Evolutionary conservation across 2,888 invertebrate genomes (phyloP).

Genomic region (Acanthosepion pharaonis): DNA sequence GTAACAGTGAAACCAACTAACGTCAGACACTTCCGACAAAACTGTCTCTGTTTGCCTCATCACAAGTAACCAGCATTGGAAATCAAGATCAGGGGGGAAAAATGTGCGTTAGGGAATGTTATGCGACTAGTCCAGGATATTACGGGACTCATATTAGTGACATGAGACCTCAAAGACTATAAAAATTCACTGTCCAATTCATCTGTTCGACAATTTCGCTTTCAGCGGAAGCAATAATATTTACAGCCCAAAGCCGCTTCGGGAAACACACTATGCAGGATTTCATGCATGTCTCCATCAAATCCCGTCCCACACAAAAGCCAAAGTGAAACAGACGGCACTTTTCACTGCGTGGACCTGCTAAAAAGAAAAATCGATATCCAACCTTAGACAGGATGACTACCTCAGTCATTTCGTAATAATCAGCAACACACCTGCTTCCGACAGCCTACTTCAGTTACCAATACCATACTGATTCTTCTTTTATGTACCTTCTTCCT

Average conservation of each 20-base stretch:
- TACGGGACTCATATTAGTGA: background rate
- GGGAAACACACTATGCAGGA: background rate
- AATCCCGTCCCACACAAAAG: background rate
- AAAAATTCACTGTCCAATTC: background rate
- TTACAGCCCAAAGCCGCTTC: background rate
- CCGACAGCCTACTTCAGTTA: background rate
- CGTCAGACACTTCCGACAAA: background rate
- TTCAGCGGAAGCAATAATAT: background rate
- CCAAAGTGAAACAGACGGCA: background rate
- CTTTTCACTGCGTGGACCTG: background rate
- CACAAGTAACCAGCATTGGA: background rate
- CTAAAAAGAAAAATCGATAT: background rate
- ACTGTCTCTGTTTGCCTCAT: background rate
- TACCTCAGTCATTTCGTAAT: background rate
- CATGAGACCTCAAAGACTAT: background rate
- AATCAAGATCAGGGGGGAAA: background rate
- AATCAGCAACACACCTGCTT: background rate
- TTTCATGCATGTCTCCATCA: background rate
- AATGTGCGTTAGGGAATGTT: background rate
- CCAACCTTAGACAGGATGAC: background rate
- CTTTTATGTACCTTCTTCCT: no score
- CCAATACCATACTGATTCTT: no score
- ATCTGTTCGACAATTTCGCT: background rate
- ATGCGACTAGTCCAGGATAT: background rate
- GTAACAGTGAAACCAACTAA: no score